Conservation (phyloP, 1,140 invertebrate genomes). For the Drosophila santomea region DNA sequence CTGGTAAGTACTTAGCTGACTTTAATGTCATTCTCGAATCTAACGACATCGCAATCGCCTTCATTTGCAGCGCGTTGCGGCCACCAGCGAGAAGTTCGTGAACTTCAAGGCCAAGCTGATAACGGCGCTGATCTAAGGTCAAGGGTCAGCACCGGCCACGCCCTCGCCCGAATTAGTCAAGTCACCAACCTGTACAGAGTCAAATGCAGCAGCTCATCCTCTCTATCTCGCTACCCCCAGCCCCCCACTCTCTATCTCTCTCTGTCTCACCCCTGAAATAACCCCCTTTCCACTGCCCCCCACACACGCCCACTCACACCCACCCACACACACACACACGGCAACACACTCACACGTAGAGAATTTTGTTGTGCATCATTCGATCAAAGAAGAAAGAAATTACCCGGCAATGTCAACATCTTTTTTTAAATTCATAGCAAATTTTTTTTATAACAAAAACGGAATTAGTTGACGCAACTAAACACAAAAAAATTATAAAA, state of each 20-base stretch:
- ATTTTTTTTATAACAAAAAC: slow-evolving; percentile 56
- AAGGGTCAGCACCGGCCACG: slow-evolving; percentile 77
- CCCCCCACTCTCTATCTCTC: neutral
- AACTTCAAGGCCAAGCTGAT: slow-evolving; percentile 96
- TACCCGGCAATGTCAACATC: slow-evolving; percentile 46
- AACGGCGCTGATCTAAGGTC: slow-evolving; percentile 92
- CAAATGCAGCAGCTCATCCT: slow-evolving; percentile 53
- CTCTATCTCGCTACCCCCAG: neutral
- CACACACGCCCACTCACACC: slow-evolving; percentile 21
- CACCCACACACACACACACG: slow-evolving; percentile 26
- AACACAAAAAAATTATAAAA: slow-evolving; percentile 43
- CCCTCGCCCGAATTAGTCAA: slow-evolving; percentile 69
- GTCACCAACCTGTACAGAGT: slow-evolving; percentile 72
- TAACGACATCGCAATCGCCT: neutral
- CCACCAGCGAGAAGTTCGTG: slow-evolving; percentile 94
- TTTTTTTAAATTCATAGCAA: slow-evolving; percentile 50
- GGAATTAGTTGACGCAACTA: slow-evolving; percentile 37
- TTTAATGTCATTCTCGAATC: too few species aligned
- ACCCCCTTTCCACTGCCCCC: neutral
- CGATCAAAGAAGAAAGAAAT: slow-evolving; percentile 34
- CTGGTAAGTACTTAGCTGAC: slow-evolving; percentile 86
- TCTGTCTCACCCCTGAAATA: neutral
- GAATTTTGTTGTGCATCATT: slow-evolving; percentile 32
- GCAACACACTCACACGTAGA: slow-evolving; percentile 38
- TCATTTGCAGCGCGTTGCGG: slow-evolving; percentile 89